Evolutionary conservation across 2,113 vertebrate species (phyloP), one percentile per base, ranked within the genome.

Genomic region (Emberiza fucata): DNA sequence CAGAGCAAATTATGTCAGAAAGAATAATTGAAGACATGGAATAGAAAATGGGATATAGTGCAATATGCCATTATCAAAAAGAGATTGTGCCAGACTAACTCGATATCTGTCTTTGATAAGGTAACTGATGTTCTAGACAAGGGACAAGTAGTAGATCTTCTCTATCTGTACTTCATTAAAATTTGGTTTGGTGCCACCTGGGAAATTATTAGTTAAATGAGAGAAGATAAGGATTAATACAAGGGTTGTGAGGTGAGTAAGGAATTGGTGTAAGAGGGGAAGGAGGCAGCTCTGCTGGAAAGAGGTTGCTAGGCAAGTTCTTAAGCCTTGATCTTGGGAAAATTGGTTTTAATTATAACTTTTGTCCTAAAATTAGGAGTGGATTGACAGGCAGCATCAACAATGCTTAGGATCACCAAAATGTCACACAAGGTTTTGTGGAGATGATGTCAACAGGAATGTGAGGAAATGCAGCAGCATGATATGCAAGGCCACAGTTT

Each of bases 11-110:
- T 96, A 96, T 95, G 86, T 95, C 5, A 81, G 86, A 92, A 97
- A 95, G 91, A 96, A 95, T 96, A 97, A 96, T 95, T 95, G 91
- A 97, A 95, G 89, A 97, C 86, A 94, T 89, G 83, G 92, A 97
- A 95, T 92, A 94, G 91, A 96, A 97, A 95, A 96, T 96, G 81
- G 86, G 87, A 95, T 97, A 95, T 87, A 95, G 93, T 87, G 89
- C 93, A 95, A 94, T 93, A 91, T 84, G 57, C 94, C 77, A 87
- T 96, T 95, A 95, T 96, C 94, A 94, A 95, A 97, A 96, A 94
- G 69, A 95, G 94, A 92, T 96, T 95, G 93, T 91, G 81, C 73
- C 94, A 87, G 95, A 92, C 93, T 95, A 96, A 92, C 89, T 94
- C 39, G 21, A 95, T 97, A 95, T 96, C 96, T 94, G 64, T 95